Evolutionary conservation across 1,140 invertebrate genomes (phyloP).

Genomic region (Trichogramma pretiosum): DNA sequence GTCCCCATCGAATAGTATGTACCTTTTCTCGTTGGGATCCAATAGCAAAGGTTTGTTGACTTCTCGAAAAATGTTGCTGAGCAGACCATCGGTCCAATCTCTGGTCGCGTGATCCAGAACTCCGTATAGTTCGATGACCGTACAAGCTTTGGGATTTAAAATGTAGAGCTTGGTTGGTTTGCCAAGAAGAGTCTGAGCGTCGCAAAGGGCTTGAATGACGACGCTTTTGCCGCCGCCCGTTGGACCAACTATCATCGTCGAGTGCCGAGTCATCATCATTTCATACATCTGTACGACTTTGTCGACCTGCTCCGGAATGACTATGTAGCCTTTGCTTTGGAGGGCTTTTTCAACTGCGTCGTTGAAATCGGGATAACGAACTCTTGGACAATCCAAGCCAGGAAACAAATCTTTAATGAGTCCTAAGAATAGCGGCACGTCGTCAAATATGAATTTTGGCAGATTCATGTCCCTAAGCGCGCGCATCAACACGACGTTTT

Average conservation of each 20-base stretch:
- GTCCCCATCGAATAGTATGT: slow-evolving; percentile 86
- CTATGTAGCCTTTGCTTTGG: slow-evolving; percentile 56
- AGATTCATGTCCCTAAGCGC: slow-evolving; percentile 84
- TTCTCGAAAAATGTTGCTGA: slow-evolving; percentile 84
- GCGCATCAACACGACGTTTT: slow-evolving; percentile 80
- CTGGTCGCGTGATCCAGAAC: slow-evolving; percentile 72
- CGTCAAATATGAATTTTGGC: slow-evolving; percentile 85
- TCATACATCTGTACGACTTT: slow-evolving; percentile 87
- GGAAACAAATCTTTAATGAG: slow-evolving; percentile 81
- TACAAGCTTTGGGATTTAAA: slow-evolving; percentile 81
- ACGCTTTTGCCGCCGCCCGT: slow-evolving; percentile 86
- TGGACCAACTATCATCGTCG: slow-evolving; percentile 83
- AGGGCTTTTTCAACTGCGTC: slow-evolving; percentile 63
- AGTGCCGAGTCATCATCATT: slow-evolving; percentile 88
- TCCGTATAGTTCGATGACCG: slow-evolving; percentile 84
- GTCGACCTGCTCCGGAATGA: slow-evolving; percentile 73
- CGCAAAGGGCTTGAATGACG: slow-evolving; percentile 69
- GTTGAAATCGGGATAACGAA: slow-evolving; percentile 78
- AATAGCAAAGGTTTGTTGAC: slow-evolving; percentile 69
- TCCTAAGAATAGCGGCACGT: slow-evolving; percentile 80
- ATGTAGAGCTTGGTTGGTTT: slow-evolving; percentile 66
- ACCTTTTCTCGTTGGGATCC: slow-evolving; percentile 55
- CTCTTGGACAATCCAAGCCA: slow-evolving; percentile 73
- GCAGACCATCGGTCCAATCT: slow-evolving; percentile 86
- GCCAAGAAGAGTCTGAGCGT: slow-evolving; percentile 67